These are phyloP conservation scores for Nerophis lumbriciformis DNA, from an alignment of 2,113 vertebrate genomes.

Conservation along the genomic window DNA sequence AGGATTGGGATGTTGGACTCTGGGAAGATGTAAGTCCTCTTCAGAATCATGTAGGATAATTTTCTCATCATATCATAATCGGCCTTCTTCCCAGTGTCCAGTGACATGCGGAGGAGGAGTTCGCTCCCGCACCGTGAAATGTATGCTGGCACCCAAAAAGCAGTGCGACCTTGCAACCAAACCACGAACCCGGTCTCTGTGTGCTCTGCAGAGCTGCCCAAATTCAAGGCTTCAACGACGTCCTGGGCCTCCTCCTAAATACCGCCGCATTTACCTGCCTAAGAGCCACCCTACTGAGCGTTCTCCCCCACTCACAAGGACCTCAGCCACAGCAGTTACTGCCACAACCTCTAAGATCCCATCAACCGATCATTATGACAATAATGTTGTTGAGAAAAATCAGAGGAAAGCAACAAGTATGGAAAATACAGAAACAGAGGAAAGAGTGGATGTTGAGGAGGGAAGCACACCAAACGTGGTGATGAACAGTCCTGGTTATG, in stretches of 20 bases:
- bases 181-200: slow-evolving; percentile 85
- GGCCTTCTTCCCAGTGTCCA: slow-evolving; percentile 76
- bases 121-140: slow-evolving; percentile 80
- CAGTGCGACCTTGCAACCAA: slow-evolving; percentile 77
- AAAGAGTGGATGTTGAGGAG: slow-evolving; percentile 48
- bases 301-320: slow-evolving; percentile 18
- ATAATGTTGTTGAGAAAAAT: slow-evolving; percentile 30
- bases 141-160: slow-evolving; percentile 70
- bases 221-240: slow-evolving; percentile 56
- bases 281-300: slow-evolving; percentile 30
- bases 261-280: slow-evolving; percentile 28
- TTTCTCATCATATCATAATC: background rate
- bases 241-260: slow-evolving; percentile 37
- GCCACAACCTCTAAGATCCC: slow-evolving; percentile 22
- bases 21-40: slow-evolving; percentile 82
- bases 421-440: slow-evolving; percentile 9
- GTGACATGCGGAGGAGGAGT: slow-evolving; percentile 89
- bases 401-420: slow-evolving; percentile 2
- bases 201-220: slow-evolving; percentile 86
- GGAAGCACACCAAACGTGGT: slow-evolving; percentile 57
- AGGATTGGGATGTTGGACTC: slow-evolving; percentile 85
- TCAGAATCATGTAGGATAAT: background rate
- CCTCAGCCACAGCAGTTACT: slow-evolving; percentile 8
- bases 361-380: slow-evolving; percentile 41
- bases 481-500: slow-evolving; percentile 56